Evolutionary conservation across 2,888 invertebrate species (phyloP), one percentile per base, ranked within the genome.

Genomic region (Campoletis raptor): DNA sequence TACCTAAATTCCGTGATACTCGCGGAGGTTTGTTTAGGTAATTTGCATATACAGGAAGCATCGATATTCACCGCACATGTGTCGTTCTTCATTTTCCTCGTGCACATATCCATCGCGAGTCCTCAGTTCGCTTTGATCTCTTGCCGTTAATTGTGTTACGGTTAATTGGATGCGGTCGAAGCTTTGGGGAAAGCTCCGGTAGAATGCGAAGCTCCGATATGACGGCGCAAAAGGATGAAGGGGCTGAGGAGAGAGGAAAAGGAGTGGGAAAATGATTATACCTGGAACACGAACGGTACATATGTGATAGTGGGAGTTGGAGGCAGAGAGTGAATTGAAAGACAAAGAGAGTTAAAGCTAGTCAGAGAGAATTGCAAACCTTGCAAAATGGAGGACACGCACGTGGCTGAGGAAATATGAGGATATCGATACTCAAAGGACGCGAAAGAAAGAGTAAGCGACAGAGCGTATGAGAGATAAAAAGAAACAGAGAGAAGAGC

Each of bases 161-260:
- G 86, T 86, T 86, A 86, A 86, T 86, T 86, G 84, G 84, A 84
- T 69, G 74, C 74, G 86, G 86, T 81, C 78, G 69, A 81, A 86
- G 81, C 77, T 74, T 81, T 81, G 73, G 70, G 83, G 69, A 86
- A 84, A 86, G 86, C 86, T 74, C 81, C 36, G 78, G 54, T 69
- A 52, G 82, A 72, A 85, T 42, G 48, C 54, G 69, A 52, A 82
- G 54, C 40, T 72, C 18, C n/a, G 15, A 30, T 61, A 61, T 30
- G 61, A 30, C 61, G 15, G 61, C 30, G 30, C 61, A 30, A 30
- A 30, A 61, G 61, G 57, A 57, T 24, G 57, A 30, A 30, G 57
- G 12, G 30, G 61, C 5, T 0, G 30, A 30, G 54, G 42, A 45
- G 21, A 70, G 57, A 48, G 72, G 73, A 61, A 69, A 61, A 57